These are phyloP conservation scores for Heteromyza rotundicornis DNA, from an alignment of 2,888 invertebrate genomes.

Conservation along the genomic window DNA sequence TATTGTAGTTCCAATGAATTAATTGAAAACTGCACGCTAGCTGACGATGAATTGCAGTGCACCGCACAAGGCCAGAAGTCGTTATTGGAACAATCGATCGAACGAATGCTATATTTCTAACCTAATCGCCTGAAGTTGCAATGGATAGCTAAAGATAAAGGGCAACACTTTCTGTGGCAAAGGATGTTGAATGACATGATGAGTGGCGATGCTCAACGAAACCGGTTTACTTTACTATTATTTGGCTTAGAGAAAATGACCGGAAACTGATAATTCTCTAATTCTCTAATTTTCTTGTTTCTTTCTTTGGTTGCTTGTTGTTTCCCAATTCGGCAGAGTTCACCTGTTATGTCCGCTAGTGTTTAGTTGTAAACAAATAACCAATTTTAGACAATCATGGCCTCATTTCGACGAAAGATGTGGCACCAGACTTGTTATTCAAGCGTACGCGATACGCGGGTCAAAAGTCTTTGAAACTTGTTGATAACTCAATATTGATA, in stretches of 20 bases:
- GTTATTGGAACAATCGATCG: background rate
- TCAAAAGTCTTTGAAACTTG: background rate
- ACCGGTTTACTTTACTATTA: too few relatives aligned
- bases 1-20: background rate
- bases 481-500: too few relatives aligned
- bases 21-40: background rate
- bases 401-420: too few relatives aligned
- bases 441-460: background rate
- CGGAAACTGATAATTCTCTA: constrained; percentile 4
- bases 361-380: too few relatives aligned
- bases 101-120: too few relatives aligned
- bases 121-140: too few relatives aligned
- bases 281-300: background rate
- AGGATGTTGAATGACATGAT: too few relatives aligned
- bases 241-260: background rate
- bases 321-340: too few relatives aligned
- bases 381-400: too few relatives aligned
- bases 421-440: background rate
- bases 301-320: too few relatives aligned
- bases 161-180: background rate
- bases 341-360: background rate
- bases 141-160: too few relatives aligned
- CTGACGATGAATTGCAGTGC: background rate
- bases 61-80: background rate
- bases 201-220: background rate